Evolutionary conservation across 2,888 invertebrate species (phyloP), one percentile per base, ranked within the genome.

Genomic region (Phasia obesa): DNA sequence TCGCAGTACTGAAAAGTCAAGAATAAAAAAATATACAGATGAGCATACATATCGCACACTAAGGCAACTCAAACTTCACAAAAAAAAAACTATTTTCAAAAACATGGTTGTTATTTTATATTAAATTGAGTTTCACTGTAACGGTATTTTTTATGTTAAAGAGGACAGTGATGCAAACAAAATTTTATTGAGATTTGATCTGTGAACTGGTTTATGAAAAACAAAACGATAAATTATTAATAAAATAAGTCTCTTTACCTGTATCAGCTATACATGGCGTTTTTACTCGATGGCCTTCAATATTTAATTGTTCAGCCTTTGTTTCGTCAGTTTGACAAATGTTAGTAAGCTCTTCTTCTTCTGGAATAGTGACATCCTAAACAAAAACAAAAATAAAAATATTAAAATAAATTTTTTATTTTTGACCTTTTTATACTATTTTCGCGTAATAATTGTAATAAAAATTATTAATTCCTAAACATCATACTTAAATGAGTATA

Each of bases 271-370:
- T 93, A 89, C 95, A 95, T 9, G 95, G 95, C 69, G 93, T 92
- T 70, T 92, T 92, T 17, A 92, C 92, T 64, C 92, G 92, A 86
- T 93, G 90, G 17, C 89, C 89, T 59, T 89, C 89, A 44, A 89
- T 92, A 81, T 92, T 92, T 38, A 93, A 92, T 87, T 94, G 94
- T 86, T 94, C 94, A 0, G 95, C 96, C 92, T 97, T 97, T 89
- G 95, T 96, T 91, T 97, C 97, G 89, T 97, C 97, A 0, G 97
- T 97, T 92, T 96, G 96, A 25, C 92, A 91, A 62, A 93, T 93
- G 85, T 87, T 90, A 0, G 88, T 92, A 0, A 90, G 88, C 84
- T 89, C 92, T 87, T 84, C 92, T 88, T 87, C 93, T 89, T 87
- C 93, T 87, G 88, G 92, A 90, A 92, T 85, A 86, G 91, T 86